Conservation (phyloP, 2,113 vertebrate species). For the Columba livia region DNA sequence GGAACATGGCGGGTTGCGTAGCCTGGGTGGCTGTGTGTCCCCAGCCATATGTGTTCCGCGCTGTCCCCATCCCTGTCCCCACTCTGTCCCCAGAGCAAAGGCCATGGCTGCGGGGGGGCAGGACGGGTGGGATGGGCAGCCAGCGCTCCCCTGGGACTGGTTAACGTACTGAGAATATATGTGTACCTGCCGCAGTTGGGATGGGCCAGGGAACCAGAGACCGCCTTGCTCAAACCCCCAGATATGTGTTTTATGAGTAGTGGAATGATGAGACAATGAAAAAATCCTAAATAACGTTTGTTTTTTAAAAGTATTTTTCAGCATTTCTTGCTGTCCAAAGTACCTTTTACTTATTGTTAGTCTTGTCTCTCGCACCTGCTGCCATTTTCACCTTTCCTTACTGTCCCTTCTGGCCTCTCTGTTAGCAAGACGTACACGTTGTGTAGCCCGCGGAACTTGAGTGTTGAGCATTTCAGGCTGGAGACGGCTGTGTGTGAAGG, state of each 20-base stretch:
- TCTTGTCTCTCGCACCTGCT: neutral
- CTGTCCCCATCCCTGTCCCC: no score
- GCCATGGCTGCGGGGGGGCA: neutral
- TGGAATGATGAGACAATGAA: neutral
- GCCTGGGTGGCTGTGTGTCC: no score
- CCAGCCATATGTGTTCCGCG: neutral
- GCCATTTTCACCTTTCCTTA: neutral
- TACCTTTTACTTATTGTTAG: neutral
- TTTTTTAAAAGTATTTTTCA: no score
- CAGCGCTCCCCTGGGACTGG: neutral
- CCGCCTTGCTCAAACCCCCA: neutral
- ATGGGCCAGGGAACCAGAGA: neutral
- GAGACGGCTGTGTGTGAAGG: neutral
- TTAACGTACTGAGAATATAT: neutral
- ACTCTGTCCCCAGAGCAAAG: neutral
- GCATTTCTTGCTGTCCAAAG: neutral
- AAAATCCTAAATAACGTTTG: no score
- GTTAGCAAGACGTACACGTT: fast-evolving
- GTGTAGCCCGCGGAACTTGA: neutral
- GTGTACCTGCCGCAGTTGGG: no score
- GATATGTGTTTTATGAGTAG: fast-evolving
- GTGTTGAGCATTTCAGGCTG: neutral
- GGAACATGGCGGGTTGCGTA: fast-evolving
- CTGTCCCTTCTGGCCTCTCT: neutral
- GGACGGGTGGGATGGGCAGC: neutral